Evolutionary conservation across 2,113 vertebrate genomes (phyloP), one percentile per base, ranked within the genome.

Genomic region (Perccottus glenii): DNA sequence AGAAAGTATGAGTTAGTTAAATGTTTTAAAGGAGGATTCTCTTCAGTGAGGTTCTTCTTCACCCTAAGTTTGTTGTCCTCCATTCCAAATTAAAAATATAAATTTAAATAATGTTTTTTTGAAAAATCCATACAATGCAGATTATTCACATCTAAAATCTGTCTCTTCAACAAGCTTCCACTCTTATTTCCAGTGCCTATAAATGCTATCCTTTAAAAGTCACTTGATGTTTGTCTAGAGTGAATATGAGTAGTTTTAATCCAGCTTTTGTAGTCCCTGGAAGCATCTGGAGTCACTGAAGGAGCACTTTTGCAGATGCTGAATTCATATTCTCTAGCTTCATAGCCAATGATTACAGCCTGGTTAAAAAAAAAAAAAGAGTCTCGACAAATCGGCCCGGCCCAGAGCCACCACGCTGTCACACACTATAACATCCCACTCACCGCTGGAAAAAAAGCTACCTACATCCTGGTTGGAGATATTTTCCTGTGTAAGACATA

Each of bases 201-300:
- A 81, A 79, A 57, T 43, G 67, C 65, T 5, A 36, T 12, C 12
- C 32, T 70, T 59, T 6, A 14, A 56, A 35, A 64, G 46, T 64
- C 49, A 55, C 45, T 53, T 58, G 51, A 27, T 67, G 52, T 55
- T 61, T 64, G 60, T 33, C 69, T 67, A 53, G 68, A 85, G 63
- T 74, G 57, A 74, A 64, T 68, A 61, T 46, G 67, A 76, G 62
- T 42, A 42, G 52, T 67, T 65, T 80, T 66, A 77, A 79, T 82
- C 53, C 71, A 63, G 73, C 49, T 52, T 75, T 59, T 63, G 75
- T 71, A 0, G 65, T 71, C 77, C 71, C 84, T 63, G 42, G 76
- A 67, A 87, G 81, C 82, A 85, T 83, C 73, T 89, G 83, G 80
- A 92, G 70, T 83, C 81, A 87, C 40, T 81, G 80, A 71, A 81